Percentiles rank a stretch among this genome's conserved stretches.
These are phyloP conservation scores for Cryptotis parvus DNA, from an alignment of 2,113 vertebrate species.

Conservation along the genomic window DNA sequence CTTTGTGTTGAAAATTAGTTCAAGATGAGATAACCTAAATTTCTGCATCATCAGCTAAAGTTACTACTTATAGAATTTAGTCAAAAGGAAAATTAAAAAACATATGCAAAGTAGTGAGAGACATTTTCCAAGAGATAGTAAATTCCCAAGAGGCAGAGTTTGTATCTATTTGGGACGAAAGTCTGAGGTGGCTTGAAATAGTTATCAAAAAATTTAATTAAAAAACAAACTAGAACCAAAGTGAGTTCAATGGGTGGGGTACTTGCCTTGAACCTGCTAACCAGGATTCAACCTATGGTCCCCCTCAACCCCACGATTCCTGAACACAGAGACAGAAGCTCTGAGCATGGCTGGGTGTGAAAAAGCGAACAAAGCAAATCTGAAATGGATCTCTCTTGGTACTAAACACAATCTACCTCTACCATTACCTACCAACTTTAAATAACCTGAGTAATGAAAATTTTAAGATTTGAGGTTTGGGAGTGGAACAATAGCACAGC, in stretches of 20 bases:
- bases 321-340: too few relatives aligned
- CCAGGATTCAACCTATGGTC: too few relatives aligned
- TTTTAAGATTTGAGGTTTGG: not conserved
- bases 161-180: slow-evolving; percentile 3
- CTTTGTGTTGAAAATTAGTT: slow-evolving; percentile 13
- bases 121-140: slow-evolving; percentile 18
- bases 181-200: slow-evolving; percentile 7
- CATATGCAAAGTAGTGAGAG: not conserved
- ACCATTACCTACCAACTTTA: not conserved
- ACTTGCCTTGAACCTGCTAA: too few relatives aligned
- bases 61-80: slow-evolving; percentile 20
- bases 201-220: not conserved
- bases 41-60: slow-evolving; percentile 51
- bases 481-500: too few relatives aligned
- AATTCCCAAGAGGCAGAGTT: not conserved
- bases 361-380: too few relatives aligned
- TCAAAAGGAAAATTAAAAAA: slow-evolving; percentile 37
- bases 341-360: too few relatives aligned
- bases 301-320: too few relatives aligned
- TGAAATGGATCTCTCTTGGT: not conserved
- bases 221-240: too few relatives aligned
- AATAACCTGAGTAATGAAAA: slow-evolving; percentile 1
- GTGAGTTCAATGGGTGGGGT: too few relatives aligned
- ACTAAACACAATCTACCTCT: not conserved
- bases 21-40: slow-evolving; percentile 8